Base-by-base conservation (phyloP, 1,140 invertebrate species). In the Pantala flavescens region DNA sequence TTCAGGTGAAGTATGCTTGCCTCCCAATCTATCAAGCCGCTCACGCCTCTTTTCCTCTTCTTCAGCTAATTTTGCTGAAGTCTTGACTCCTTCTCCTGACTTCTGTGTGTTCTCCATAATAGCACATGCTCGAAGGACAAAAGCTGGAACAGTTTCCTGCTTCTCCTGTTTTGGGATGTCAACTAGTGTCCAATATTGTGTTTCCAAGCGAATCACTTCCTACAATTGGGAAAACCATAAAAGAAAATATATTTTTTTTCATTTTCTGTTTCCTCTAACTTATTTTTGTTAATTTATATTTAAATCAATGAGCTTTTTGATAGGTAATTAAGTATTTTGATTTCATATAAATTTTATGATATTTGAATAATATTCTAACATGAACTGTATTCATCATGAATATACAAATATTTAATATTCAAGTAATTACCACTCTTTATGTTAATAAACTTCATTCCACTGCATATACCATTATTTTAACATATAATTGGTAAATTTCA, bases 61-160 rank as follows among this genome's bases (percentile, higher is more conserved):
- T 77, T 95, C 93, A 0, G 91, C 90, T 71, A 93, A 82, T 77
- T 90, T 90, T 19, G 91, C 87, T 19, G 93, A 90, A 19, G 93
- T 93, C 83, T 94, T 94, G 0, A 93, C 91, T n/a, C 92, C 91
- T 80, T 94, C 93, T 0, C 91, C 92, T 74, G 90, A 91, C 80
- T 93, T 93, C 82, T 94, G 92, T 0, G 92, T 91, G 82, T 95
- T 95, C 82, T 96, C 93, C 88, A 96, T 92, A 77, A 94, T 93
- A 73, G 92, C 88, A 80, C 93, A 96, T 21, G 93, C 93, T 72
- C 94, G 86, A 73, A 96, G 86, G 3, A 97, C 95, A 82, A 95
- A 97, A 0, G 76, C 77, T 43, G 79, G 79, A 10, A 84, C 82
- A 23, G 84, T 81, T 78, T 86, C 85, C 70, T 82, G 82, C 74